Conservation (phyloP, 92 coral and sea anemone species). For the Palythoa heliodiscus region DNA sequence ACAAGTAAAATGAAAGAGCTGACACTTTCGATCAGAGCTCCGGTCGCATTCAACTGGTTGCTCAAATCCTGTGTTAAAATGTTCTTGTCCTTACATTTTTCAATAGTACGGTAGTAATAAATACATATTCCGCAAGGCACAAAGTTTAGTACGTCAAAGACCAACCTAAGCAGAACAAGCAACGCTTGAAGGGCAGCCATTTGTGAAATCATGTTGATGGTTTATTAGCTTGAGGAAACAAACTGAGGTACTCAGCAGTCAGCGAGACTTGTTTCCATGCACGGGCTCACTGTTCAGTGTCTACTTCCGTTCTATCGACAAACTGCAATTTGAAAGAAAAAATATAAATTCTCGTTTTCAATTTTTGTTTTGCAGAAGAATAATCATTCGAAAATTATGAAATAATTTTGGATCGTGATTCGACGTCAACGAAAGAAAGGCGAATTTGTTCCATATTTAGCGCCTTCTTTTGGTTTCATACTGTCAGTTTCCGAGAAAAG, state of each 20-base stretch:
- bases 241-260: too few relatives aligned
- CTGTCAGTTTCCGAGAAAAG: constrained; percentile 4
- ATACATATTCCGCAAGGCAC: constrained; percentile 58
- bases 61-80: constrained; percentile 32
- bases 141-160: constrained; percentile 55
- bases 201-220: neutral
- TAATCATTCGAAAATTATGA: too few relatives aligned
- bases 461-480: neutral
- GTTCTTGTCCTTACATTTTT: constrained; percentile 46
- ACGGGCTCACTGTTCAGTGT: too few relatives aligned
- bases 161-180: constrained; percentile 51
- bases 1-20: constrained; percentile 56
- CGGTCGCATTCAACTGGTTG: constrained; percentile 36
- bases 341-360: neutral
- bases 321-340: neutral
- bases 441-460: neutral
- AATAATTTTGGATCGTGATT: too few relatives aligned
- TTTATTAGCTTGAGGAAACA: too few relatives aligned
- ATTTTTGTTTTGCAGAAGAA: neutral
- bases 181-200: constrained; percentile 49
- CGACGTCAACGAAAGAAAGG: too few relatives aligned
- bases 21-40: constrained; percentile 56
- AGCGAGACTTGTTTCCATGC: too few relatives aligned
- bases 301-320: neutral
- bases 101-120: constrained; percentile 56